A percentile compares a stretch with the other conserved stretches of the same genome.
phyloP scores from a whole-genome alignment of 2,888 invertebrate genomes.

The Chloroclysta siterata region DNA sequence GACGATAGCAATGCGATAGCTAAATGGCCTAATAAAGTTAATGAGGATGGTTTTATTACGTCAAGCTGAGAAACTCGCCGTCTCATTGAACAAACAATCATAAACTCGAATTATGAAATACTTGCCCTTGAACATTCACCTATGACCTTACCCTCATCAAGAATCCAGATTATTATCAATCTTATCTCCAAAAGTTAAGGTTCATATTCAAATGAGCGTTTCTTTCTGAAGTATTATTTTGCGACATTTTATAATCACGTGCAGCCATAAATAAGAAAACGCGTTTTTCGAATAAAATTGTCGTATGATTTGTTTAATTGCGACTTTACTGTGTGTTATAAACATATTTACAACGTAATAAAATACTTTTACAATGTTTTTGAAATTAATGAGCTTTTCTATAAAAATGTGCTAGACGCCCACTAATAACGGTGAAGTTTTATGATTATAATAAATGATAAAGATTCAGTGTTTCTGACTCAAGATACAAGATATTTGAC shows the following conservation, averaged over 20 bases:
- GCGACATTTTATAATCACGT: constrained; percentile 24
- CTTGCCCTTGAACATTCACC: constrained; percentile 17
- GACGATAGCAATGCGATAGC: no score
- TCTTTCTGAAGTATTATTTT: background rate
- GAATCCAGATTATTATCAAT: constrained; percentile 10
- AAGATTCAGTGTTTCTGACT: no score
- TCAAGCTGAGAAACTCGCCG: background rate
- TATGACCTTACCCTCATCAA: constrained; percentile 8
- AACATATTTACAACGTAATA: constrained; percentile 30
- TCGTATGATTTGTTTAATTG: constrained; percentile 32
- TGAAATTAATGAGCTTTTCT: constrained; percentile 4
- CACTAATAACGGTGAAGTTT: no score
- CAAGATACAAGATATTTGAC: no score
- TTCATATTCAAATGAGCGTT: constrained; percentile 15
- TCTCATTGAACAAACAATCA: background rate
- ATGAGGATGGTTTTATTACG: background rate
- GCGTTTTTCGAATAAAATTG: constrained; percentile 21
- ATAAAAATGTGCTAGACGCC: constrained; percentile 1
- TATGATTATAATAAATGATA: no score
- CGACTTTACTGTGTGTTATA: constrained; percentile 28
- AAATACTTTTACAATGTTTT: constrained; percentile 28
- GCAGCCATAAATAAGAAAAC: constrained; percentile 15
- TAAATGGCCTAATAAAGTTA: no score
- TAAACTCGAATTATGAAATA: constrained; percentile 1
- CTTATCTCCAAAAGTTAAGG: constrained; percentile 10